Base-by-base conservation (phyloP, 2,888 invertebrate genomes). In the Liopterus haemorrhoidalis region DNA sequence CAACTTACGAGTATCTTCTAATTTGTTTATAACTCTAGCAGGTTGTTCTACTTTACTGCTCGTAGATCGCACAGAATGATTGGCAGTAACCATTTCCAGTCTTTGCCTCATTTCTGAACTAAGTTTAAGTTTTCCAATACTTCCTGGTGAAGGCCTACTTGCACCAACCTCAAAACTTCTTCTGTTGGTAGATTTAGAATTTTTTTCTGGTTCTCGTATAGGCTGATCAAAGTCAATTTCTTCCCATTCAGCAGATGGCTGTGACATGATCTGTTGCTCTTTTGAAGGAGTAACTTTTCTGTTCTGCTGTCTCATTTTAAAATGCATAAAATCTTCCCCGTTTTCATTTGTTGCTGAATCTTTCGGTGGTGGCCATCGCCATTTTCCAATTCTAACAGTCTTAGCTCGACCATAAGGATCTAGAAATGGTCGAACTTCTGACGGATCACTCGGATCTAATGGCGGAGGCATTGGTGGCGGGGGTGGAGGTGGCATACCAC, bases 321-420 rank as follows among this genome's bases (percentile, higher is more conserved):
- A 92, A 55, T 90, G 88, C 45, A 90, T 82, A 59, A 91, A 91
- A 54, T 84, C 83, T 59, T 87, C 89, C 4, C 81, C 77, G 11
- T 76, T 76, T 49, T 83, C 82, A 9, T 64, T 69, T 51, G 78
- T 80, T 8, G 72, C 75, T 18, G 76, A 78, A 1, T 82, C 83
- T 44, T 86, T 84, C 5, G 83, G 82, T 8, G 94, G 94, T 5
- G 96, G 95, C 95, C 95, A 95, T 49, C 88, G 73, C 93, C 93
- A 93, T 68, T 92, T 93, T 2, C 92, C 95, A 41, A 96, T 94
- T 20, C 94, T 74, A 0, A 95, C 93, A 0, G 94, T 95, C 62
- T 94, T 92, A 0, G 94, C 94, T 18, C 94, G 72, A 0, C 93
- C 92, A 58, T 92, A 92, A 0, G 91, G 91, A 65, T 92, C 91